A percentile compares a stretch with the other conserved stretches of the same genome.
These are phyloP conservation scores for Bujurquina vittata DNA, from an alignment of 2,113 vertebrate genomes.

Conservation along the genomic window DNA sequence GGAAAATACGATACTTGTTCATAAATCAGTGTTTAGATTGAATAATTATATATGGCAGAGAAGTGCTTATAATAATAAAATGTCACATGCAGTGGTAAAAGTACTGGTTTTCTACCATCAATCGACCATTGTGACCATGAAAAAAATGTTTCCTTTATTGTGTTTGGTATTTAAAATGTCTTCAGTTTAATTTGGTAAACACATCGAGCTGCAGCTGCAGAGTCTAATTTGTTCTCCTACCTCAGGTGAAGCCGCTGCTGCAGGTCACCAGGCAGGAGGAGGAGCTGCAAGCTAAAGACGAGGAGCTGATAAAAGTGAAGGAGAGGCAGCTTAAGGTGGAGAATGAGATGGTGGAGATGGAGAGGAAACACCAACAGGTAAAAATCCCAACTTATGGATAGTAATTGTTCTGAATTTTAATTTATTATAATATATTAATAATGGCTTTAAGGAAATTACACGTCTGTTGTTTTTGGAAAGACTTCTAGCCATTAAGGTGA, in stretches of 20 bases:
- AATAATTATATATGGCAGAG: background rate
- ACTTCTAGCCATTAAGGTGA: background rate
- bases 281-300: constrained; percentile 96
- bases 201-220: background rate
- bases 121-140: background rate
- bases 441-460: background rate
- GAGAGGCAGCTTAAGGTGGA: constrained; percentile 96
- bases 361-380: constrained; percentile 97
- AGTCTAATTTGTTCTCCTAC: background rate
- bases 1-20: too few species aligned
- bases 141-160: background rate
- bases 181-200: background rate
- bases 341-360: constrained; percentile 93
- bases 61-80: background rate
- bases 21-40: background rate
- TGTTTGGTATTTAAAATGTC: background rate
- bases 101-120: background rate
- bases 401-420: background rate
- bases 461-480: background rate
- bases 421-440: background rate
- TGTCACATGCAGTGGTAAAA: background rate
- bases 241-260: constrained; percentile 96
- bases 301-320: constrained; percentile 96
- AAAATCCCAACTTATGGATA: background rate
- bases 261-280: constrained; percentile 98